A percentile compares a stretch with the other conserved stretches of the same genome.
These are phyloP conservation scores for Labeo calbasu DNA, from an alignment of 2,797 vertebrate species.

Conservation along the genomic window DNA sequence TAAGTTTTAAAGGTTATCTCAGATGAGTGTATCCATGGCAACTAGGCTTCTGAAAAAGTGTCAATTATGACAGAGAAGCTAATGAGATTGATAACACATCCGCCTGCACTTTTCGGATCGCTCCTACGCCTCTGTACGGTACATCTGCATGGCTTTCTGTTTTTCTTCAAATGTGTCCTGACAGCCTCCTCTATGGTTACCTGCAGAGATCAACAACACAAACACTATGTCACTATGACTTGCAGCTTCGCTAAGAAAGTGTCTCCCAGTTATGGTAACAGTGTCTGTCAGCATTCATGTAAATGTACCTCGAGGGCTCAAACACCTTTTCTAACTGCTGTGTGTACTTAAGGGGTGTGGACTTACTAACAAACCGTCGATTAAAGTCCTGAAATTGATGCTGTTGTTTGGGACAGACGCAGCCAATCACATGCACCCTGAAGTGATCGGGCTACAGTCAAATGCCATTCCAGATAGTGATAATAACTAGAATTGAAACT, in stretches of 20 bases:
- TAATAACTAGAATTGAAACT: slow-evolving; percentile 2
- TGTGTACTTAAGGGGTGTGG: slow-evolving; percentile 13
- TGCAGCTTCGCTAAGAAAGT: background rate
- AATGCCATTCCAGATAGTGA: background rate
- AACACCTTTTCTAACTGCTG: background rate
- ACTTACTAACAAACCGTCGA: background rate
- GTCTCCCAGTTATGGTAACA: background rate
- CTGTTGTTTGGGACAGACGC: background rate
- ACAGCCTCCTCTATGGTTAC: background rate
- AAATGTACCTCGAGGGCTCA: slow-evolving; percentile 16
- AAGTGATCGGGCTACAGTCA: slow-evolving; percentile 10
- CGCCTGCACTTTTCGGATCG: background rate
- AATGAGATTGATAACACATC: background rate
- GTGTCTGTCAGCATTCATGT: slow-evolving; percentile 9
- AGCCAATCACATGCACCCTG: background rate
- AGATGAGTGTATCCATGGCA: background rate
- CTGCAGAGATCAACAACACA: background rate
- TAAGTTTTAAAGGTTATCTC: background rate
- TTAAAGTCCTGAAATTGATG: background rate
- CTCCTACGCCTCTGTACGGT: background rate
- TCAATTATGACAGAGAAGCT: background rate
- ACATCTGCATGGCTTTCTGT: background rate
- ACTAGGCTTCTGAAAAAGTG: background rate
- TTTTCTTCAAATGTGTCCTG: background rate
- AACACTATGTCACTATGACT: background rate